Percentiles rank a stretch among this genome's conserved stretches.
phyloP scores from a whole-genome alignment of 2,888 invertebrate species.

The Itoplectis maculator region DNA sequence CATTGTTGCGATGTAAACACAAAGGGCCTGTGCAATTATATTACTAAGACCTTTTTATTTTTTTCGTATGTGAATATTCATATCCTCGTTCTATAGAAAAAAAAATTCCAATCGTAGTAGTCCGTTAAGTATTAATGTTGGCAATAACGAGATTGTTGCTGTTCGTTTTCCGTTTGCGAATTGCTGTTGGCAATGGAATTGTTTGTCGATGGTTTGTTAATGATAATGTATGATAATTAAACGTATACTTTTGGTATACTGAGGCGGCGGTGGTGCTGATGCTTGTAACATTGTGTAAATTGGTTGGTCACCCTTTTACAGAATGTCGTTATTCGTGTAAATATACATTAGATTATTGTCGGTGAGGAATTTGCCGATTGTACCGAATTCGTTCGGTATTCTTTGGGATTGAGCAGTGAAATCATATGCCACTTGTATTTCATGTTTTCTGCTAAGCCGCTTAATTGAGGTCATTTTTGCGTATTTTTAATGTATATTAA shows the following conservation, averaged over 20 bases:
- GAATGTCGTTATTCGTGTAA: constrained; percentile 48
- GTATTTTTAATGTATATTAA: background rate
- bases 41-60: background rate
- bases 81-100: background rate
- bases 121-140: background rate
- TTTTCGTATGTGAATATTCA: background rate
- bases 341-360: constrained; percentile 44
- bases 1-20: background rate
- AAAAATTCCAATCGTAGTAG: background rate
- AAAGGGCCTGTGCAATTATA: background rate
- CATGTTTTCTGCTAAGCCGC: background rate
- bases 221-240: constrained; percentile 49
- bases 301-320: constrained; percentile 50
- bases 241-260: constrained; percentile 45
- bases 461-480: background rate
- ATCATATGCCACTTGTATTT: background rate
- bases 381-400: constrained; percentile 13
- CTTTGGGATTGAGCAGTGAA: background rate
- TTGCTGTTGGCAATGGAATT: background rate
- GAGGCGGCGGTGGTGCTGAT: constrained; percentile 44
- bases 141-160: background rate
- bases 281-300: constrained; percentile 58
- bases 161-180: constrained; percentile 2
- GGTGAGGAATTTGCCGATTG: constrained; percentile 23
- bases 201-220: constrained; percentile 9